These are phyloP conservation scores for Oostethus manadensis DNA, from an alignment of 2,113 vertebrate species.

Conservation along the genomic window DNA sequence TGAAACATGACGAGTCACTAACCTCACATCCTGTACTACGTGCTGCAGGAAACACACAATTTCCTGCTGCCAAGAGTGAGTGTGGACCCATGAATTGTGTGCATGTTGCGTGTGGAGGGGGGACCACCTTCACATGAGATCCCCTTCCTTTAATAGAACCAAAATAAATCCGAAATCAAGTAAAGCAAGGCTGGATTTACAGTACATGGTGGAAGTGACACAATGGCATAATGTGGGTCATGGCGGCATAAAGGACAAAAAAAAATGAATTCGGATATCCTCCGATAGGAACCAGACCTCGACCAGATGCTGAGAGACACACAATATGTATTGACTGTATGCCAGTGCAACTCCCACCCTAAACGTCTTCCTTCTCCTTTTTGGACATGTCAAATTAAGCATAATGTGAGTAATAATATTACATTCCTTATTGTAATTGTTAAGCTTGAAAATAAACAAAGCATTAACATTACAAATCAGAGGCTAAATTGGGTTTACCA, in stretches of 20 bases:
- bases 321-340: neutral
- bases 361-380: too few species aligned
- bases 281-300: neutral
- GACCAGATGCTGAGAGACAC: neutral
- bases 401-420: too few species aligned
- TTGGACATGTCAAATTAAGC: too few species aligned
- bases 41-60: constrained; percentile 60
- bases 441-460: too few species aligned
- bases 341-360: neutral
- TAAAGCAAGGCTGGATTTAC: too few species aligned
- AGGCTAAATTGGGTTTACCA: too few species aligned
- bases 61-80: constrained; percentile 47
- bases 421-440: too few species aligned
- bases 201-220: neutral
- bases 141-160: neutral
- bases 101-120: constrained; percentile 9
- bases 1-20: constrained; percentile 47
- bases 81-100: constrained; percentile 40
- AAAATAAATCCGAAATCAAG: neutral
- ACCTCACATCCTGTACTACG: constrained; percentile 61
- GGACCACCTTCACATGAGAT: constrained; percentile 7
- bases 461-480: too few species aligned
- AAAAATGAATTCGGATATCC: neutral
- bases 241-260: neutral
- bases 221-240: neutral